Base-by-base conservation (phyloP, 2,113 vertebrate genomes). In the Silurus meridionalis region DNA sequence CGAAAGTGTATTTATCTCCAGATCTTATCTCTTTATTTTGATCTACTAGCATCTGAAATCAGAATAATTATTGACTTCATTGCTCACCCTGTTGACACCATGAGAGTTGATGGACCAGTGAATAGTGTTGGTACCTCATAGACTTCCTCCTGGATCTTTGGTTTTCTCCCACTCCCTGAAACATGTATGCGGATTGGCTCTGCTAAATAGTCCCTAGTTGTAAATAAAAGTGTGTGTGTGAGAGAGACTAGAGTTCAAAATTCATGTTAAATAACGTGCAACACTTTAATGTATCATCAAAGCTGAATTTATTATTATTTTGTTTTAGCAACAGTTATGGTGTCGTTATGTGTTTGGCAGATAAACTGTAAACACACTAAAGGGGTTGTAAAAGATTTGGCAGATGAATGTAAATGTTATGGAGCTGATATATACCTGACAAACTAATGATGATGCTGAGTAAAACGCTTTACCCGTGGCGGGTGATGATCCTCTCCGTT, bases 321-420 rank as follows among this genome's bases (percentile, higher is more conserved):
- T 21, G 15, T 55, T 69, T 28, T 55, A 52, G 37, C 37, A 67
- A 50, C 52, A 28, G n/a, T 83, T 69, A 69, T 25, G 53, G 52
- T n/a, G 19, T 83, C 9, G 15, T 71, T 57, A 83, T 83, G 50
- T 63, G 21, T 37, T 28, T 83, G 81, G 64, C 81, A 69, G 81
- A 19, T n/a, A 55, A 53, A 57, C 15, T 57, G 37, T 83, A 69
- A 67, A 83, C 3, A 55, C n/a, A 15, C 52, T 58, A 58, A 37
- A 72, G 19, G 5, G 50, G 55, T 84, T 6, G 17, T 74, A 60
- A 84, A 37, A 84, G 83, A 46, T 74, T 74, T 84, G 69, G 55
- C 83, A 84, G 28, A 74, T 58, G 58, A 83, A 80, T 80, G 23
- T 7, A 61, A 80, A 61, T 23, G 57, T 23, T 80, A 80, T 61